Base-by-base conservation (phyloP, 2,888 invertebrate genomes). In the Helicoverpa assulta region DNA sequence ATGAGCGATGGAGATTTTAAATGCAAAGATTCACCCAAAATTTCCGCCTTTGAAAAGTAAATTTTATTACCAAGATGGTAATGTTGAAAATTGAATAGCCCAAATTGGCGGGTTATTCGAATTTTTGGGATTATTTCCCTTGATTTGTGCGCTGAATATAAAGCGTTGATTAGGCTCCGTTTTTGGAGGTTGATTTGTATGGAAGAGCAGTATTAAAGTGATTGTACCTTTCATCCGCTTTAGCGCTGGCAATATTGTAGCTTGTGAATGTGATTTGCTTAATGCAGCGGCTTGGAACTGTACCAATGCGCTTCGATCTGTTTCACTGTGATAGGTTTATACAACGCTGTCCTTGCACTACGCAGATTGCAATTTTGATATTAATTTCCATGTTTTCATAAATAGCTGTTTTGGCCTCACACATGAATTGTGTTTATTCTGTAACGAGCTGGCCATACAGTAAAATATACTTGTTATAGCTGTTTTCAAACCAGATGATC, bases 1-100 rank as follows among this genome's bases (percentile, higher is more conserved):
- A 70, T 57, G 73, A 47, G 70, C 67, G 66, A 77, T 43, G 21
- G 77, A 74, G 82, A 71, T 61, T 70, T 61, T 53, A 16, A 56
- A 47, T 6, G 37, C 26, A 54, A 55, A 55, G 7, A 63, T 59
- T 62, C 55, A 26, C 21, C 43, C 33, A 53, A 51, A 64, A 68
- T 6, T 33, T 0, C 0, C 0, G 2, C 7, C 1, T 1, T 18
- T 29, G 21, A 0, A 63, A 69, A 66, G 2, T 61, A 19, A 14
- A 76, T 62, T 67, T 58, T 76, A 73, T 55, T 12, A 19, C 0
- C 0, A 2, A 67, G 4, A 8, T 0, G 0, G 21, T 78, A 73
- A 59, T 59, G 71, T 57, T 67, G 8, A 66, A 73, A 73, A 64
- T 73, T 8, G 47, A 56, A 50, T 51, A 26, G 14, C n/a, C 26